Conservation (phyloP, 2,888 invertebrate species). For the Spilarctia lutea region DNA sequence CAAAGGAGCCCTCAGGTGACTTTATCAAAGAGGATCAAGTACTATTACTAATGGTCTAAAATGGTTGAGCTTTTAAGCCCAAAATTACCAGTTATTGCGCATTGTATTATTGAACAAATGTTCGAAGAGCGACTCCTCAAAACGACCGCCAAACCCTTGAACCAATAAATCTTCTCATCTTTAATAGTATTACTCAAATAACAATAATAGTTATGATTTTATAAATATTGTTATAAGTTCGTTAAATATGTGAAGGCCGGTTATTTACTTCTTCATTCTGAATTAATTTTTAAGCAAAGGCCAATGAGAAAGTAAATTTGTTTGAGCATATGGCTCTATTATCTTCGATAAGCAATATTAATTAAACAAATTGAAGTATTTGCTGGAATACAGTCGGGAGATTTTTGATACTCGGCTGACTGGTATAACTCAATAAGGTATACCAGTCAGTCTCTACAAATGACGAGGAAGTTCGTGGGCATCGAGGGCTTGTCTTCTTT, state of each 20-base stretch:
- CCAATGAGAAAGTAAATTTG: neutral
- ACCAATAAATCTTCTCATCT: conserved; percentile 14
- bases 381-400: neutral
- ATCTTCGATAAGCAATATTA: neutral
- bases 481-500: too few species aligned
- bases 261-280: conserved; percentile 6
- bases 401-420: too few species aligned
- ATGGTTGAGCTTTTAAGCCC: neutral
- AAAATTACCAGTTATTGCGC: neutral
- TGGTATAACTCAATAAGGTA: too few species aligned
- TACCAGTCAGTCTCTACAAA: too few species aligned
- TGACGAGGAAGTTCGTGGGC: too few species aligned
- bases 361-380: neutral
- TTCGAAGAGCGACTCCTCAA: neutral
- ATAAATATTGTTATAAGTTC: conserved; percentile 14
- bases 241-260: conserved; percentile 18
- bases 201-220: conserved; percentile 14
- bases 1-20: too few species aligned
- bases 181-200: conserved; percentile 19
- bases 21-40: too few species aligned
- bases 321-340: neutral
- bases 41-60: neutral
- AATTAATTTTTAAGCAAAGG: neutral
- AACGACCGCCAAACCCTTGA: conserved; percentile 14
- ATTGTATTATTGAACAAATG: neutral